A percentile compares a stretch with the other conserved stretches of the same genome.
phyloP scores from a whole-genome alignment of 2,888 invertebrate genomes.

The Doris montereyensis region DNA sequence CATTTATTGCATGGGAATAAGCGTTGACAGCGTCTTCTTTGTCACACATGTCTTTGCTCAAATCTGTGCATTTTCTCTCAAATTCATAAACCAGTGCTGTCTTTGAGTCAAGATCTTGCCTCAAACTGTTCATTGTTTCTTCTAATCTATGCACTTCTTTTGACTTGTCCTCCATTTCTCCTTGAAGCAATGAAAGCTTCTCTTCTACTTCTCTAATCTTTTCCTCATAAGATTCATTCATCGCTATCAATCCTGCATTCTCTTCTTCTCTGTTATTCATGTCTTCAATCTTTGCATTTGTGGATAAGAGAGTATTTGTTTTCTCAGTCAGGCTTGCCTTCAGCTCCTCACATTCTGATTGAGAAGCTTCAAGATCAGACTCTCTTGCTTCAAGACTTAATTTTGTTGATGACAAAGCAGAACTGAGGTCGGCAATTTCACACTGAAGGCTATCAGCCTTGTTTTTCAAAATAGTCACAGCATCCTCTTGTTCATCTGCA shows the following conservation, averaged over 20 bases:
- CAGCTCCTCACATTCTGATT: background rate
- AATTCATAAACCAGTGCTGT: background rate
- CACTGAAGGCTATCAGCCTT: too few species aligned
- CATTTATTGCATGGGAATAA: too few species aligned
- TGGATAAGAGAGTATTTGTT: conserved; percentile 41
- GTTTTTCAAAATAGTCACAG: too few species aligned
- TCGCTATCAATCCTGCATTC: background rate
- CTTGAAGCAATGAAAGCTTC: background rate
- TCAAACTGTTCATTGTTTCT: background rate
- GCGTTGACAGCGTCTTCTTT: too few species aligned
- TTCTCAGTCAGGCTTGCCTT: background rate
- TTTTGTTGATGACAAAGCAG: background rate
- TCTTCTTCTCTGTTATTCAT: background rate
- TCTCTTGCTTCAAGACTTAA: background rate
- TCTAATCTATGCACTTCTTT: background rate
- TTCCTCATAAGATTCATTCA: background rate
- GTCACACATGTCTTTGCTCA: too few species aligned
- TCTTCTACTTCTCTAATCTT: conserved; percentile 1
- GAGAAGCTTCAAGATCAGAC: background rate
- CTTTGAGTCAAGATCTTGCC: background rate
- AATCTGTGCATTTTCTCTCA: background rate
- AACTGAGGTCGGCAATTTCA: background rate
- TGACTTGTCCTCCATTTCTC: conserved; percentile 1
- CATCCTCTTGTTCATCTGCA: too few species aligned
- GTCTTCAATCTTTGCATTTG: conserved; percentile 43